These are phyloP conservation scores for Drosophila atripex DNA, from an alignment of 2,888 invertebrate species.

Conservation along the genomic window DNA sequence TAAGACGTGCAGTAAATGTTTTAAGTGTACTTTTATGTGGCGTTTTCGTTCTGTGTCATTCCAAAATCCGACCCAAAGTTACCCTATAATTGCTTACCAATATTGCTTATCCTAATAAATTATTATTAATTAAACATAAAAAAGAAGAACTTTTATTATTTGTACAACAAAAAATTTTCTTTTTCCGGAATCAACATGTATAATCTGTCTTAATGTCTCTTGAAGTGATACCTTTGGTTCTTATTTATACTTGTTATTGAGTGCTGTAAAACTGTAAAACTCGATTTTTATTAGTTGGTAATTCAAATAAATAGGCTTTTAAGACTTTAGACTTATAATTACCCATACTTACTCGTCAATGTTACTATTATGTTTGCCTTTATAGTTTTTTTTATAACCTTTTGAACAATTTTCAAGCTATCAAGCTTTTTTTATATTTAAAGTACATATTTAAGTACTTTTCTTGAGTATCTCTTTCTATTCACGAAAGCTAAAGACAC, in stretches of 20 bases:
- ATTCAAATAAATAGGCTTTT: background rate
- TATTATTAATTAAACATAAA: too few species aligned
- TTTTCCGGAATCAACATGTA: conserved; percentile 31
- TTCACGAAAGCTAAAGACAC: background rate
- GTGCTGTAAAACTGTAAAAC: conserved; percentile 12
- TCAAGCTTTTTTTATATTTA: background rate
- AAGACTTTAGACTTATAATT: too few species aligned
- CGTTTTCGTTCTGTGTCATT: conserved; percentile 61
- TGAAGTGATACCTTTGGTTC: conserved; percentile 29
- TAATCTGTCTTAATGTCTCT: conserved; percentile 30
- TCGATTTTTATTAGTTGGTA: conserved; percentile 14
- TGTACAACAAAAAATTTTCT: conserved; percentile 28
- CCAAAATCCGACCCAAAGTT: conserved; percentile 40
- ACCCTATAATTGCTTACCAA: conserved; percentile 48
- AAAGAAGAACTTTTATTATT: conserved; percentile 9
- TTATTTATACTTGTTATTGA: conserved; percentile 28
- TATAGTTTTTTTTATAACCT: background rate
- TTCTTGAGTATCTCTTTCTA: too few species aligned
- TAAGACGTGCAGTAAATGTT: conserved; percentile 81
- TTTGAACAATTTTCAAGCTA: background rate
- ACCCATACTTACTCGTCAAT: background rate
- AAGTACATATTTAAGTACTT: too few species aligned
- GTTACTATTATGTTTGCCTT: background rate
- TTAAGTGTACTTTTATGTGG: conserved; percentile 69
- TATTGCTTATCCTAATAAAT: conserved; percentile 29